Conservation (phyloP, 2,797 vertebrate genomes). For the Semaprochilodus insignis region DNA sequence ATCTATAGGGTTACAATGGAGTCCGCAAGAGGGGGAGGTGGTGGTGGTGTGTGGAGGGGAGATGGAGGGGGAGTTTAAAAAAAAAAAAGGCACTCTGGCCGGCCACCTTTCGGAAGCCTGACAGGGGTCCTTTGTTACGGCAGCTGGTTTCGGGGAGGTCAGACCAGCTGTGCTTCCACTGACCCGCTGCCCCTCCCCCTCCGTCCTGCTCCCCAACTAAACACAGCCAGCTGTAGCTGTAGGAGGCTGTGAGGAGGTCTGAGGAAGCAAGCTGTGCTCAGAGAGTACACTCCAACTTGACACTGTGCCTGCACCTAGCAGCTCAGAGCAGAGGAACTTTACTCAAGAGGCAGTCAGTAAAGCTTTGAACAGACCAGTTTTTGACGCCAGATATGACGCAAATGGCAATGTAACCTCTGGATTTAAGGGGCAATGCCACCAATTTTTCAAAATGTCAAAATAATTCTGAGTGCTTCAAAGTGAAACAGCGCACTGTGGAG, state of each 20-base stretch:
- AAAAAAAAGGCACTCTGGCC: conserved; percentile 35
- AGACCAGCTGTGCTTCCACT: conserved; percentile 80
- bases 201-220: conserved; percentile 52
- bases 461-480: too few relatives aligned
- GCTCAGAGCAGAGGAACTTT: neutral
- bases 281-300: conserved; percentile 12
- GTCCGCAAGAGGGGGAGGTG: conserved; percentile 47
- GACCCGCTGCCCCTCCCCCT: conserved; percentile 69
- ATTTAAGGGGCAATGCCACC: too few relatives aligned
- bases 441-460: too few relatives aligned
- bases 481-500: too few relatives aligned
- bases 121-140: conserved; percentile 75
- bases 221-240: conserved; percentile 64
- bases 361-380: too few relatives aligned
- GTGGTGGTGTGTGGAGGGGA: conserved; percentile 30
- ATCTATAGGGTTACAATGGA: conserved; percentile 67
- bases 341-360: neutral
- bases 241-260: conserved; percentile 23
- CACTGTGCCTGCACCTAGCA: neutral
- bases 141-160: conserved; percentile 81
- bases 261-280: conserved; percentile 29
- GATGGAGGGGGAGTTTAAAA: neutral
- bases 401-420: too few relatives aligned
- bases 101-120: conserved; percentile 65
- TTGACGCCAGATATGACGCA: too few relatives aligned